Evolutionary conservation across 2,888 invertebrate species (phyloP).

Genomic region (Mythimna ferrago): DNA sequence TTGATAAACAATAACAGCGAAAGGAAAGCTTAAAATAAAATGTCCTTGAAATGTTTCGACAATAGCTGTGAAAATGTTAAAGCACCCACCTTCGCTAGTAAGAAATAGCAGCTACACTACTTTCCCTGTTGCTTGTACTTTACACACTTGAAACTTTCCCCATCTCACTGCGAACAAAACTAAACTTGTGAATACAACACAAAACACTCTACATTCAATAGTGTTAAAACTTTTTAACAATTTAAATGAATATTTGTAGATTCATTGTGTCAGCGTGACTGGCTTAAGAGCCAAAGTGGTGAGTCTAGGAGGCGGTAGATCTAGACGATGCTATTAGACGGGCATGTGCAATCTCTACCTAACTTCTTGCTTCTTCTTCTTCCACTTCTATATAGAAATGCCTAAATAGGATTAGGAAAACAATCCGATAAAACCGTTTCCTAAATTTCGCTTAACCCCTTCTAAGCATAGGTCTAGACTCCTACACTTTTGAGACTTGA

Average conservation of each 20-base stretch:
- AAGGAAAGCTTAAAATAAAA: conserved; percentile 8
- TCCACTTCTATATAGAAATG: conserved; percentile 70
- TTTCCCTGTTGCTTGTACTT: conserved; percentile 68
- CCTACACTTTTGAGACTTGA: conserved; percentile 49
- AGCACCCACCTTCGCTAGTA: conserved; percentile 47
- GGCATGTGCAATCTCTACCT: conserved; percentile 81
- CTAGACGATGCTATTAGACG: conserved; percentile 85
- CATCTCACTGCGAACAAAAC: conserved; percentile 54
- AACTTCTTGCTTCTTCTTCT: conserved; percentile 74
- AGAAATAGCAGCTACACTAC: conserved; percentile 52
- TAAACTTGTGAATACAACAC: conserved; percentile 55
- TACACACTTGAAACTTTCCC: conserved; percentile 62
- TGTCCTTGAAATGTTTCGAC: conserved; percentile 26
- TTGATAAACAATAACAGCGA: not conserved
- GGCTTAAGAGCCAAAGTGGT: conserved; percentile 90
- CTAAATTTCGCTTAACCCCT: conserved; percentile 64
- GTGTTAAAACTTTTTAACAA: conserved; percentile 63
- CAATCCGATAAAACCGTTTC: conserved; percentile 45
- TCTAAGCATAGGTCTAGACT: conserved; percentile 65
- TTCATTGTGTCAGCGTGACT: conserved; percentile 90
- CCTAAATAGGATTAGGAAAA: conserved; percentile 58
- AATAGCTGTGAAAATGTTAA: conserved; percentile 33
- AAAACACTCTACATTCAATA: conserved; percentile 60
- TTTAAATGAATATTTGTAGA: conserved; percentile 85
- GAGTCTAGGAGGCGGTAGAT: conserved; percentile 88